Evolutionary conservation across 2,888 invertebrate genomes (phyloP), one percentile per base, ranked within the genome.

Genomic region (Stegophylla sp.): DNA sequence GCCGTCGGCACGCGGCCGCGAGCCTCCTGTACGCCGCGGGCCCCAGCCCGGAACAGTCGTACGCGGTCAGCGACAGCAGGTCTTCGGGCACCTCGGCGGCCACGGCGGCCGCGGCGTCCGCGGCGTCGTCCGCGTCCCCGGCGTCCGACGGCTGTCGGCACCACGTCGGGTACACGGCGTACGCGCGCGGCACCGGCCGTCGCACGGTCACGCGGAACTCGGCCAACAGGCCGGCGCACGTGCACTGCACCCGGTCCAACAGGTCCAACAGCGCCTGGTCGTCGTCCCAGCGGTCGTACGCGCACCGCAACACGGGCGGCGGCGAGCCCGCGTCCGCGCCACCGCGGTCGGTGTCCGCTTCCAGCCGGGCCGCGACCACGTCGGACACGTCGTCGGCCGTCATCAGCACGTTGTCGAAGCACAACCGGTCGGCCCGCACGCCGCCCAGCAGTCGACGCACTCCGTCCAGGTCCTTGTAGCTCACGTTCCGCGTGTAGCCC

Each of bases 401-500:
- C 79, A 79, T 71, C 71, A 63, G 7, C n/a, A 79, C 79, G 41
- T 79, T 79, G 61, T 53, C 41, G 61, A 79, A 79, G 61, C 71
- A 71, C n/a, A 79, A 41, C 12, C 69, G 79, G 4, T 61, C 61
- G 34, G 79, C 59, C 0, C 34, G 45, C 23, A 71, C 69, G 23
- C 63, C 23, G 48, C 51, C 23, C 41, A 79, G n/a, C 41, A 79
- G 51, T 0, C 69, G 51, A 4, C 48, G 71, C 17, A 79, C 26
- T 45, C 79, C 1, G 34, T 10, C 45, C 23, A 79, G 13, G n/a
- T 79, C 63, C 9, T 34, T n/a, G 59, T 71, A 79, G 0, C 10
- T 9, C 0, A 61, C 61, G n/a, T 45, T 12, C 17, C 17, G 43
- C 3, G 23, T 34, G 61, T 79, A 79, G 7, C 71, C 79, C 48